Conservation (phyloP, 1,140 invertebrate species). For the Pseudomyrmex concolor region DNA sequence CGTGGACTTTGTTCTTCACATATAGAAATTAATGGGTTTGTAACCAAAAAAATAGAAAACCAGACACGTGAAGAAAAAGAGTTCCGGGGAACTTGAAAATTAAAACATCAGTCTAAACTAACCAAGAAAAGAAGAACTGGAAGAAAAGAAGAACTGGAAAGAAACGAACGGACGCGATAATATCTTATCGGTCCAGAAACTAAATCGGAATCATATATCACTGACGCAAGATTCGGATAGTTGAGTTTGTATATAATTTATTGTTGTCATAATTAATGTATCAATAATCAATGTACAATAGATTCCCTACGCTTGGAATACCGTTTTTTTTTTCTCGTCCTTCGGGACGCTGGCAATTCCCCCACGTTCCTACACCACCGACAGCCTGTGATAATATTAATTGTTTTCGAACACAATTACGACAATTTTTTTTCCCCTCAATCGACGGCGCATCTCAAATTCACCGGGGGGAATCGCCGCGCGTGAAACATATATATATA, state of each 20-base stretch:
- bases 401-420: conserved; percentile 57
- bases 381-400: conserved; percentile 13
- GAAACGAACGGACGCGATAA: background rate
- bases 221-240: conserved; percentile 45
- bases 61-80: background rate
- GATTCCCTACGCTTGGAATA: conserved; percentile 82
- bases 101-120: background rate
- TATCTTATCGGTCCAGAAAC: background rate
- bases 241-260: conserved; percentile 85
- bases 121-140: conserved; percentile 43
- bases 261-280: conserved; percentile 84
- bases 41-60: conserved; percentile 39
- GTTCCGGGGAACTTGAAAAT: background rate
- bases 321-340: conserved; percentile 61
- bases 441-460: conserved; percentile 22
- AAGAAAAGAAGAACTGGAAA: no score
- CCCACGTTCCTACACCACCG: conserved; percentile 38
- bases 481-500: conserved; percentile 61
- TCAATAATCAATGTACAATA: conserved; percentile 86
- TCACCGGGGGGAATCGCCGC: conserved; percentile 64
- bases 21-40: conserved; percentile 2
- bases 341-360: conserved; percentile 65
- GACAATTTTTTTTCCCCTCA: background rate
- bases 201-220: conserved; percentile 59
- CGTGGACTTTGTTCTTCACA: background rate